Conservation (phyloP, 2,113 vertebrate species). For the Nyctereutes procyonoides region DNA sequence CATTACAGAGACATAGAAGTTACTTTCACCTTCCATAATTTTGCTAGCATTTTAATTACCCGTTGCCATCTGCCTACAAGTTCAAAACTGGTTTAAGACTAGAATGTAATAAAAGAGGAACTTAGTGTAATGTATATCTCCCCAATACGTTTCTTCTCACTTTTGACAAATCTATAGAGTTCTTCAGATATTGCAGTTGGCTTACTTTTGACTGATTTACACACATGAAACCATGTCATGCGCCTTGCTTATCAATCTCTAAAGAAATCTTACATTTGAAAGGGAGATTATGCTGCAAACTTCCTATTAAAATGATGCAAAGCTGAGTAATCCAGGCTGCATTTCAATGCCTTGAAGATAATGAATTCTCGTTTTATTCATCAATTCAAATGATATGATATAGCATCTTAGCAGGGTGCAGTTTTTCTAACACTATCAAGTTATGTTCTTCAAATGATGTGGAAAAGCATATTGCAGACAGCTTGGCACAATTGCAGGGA, state of each 20-base stretch:
- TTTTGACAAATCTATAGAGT: conserved; percentile 15
- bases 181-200: conserved; percentile 7
- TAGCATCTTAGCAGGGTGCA: conserved; percentile 17
- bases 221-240: background rate
- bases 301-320: conserved; percentile 15
- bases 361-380: conserved; percentile 70
- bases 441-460: conserved; percentile 43
- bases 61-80: conserved; percentile 70
- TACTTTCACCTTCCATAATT: conserved; percentile 73
- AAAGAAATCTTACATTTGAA: conserved; percentile 36
- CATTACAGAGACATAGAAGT: conserved; percentile 58
- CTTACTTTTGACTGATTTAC: conserved; percentile 57
- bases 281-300: conserved; percentile 11
- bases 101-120: conserved; percentile 54
- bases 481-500: background rate
- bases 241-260: conserved; percentile 22
- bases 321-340: conserved; percentile 20
- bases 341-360: conserved; percentile 59
- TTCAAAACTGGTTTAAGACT: conserved; percentile 55
- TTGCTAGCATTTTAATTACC: conserved; percentile 78
- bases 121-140: background rate
- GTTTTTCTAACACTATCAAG: conserved; percentile 43
- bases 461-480: conserved; percentile 54
- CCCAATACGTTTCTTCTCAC: conserved; percentile 3
- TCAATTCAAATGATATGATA: conserved; percentile 62